Percentiles rank a stretch among this genome's conserved stretches.
Conservation (phyloP, 2,888 invertebrate genomes). For the Gandaritis pyraliata region DNA sequence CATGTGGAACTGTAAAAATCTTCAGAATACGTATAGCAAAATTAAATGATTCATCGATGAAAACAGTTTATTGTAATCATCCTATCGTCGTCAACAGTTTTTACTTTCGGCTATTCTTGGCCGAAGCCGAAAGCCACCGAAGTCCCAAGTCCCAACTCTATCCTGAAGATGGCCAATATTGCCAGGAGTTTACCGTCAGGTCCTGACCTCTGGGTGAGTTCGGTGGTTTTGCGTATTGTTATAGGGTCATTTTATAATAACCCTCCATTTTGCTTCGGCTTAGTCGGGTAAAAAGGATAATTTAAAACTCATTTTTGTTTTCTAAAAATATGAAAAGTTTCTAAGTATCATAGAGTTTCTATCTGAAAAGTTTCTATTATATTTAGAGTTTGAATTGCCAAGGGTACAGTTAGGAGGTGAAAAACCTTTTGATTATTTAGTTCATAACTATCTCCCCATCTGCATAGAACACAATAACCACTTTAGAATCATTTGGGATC, state of each 20-base stretch:
- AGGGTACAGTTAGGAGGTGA: not conserved
- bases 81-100: too few relatives aligned
- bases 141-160: conserved; percentile 8
- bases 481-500: too few relatives aligned
- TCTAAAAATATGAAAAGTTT: conserved; percentile 22
- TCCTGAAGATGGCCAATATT: conserved; percentile 22
- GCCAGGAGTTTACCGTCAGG: conserved; percentile 26
- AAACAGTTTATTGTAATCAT: too few relatives aligned
- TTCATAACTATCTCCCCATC: too few relatives aligned
- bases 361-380: too few relatives aligned
- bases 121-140: conserved; percentile 14
- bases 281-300: conserved; percentile 20
- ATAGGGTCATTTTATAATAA: conserved; percentile 17
- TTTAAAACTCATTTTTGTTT: conserved; percentile 24
- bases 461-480: too few relatives aligned
- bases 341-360: too few relatives aligned
- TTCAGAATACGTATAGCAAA: too few relatives aligned
- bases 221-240: conserved; percentile 16
- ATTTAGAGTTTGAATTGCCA: not conserved
- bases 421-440: too few relatives aligned
- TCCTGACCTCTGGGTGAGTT: not conserved
- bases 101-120: not conserved
- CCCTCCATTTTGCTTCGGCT: too few relatives aligned
- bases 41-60: too few relatives aligned
- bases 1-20: too few relatives aligned